A percentile compares a stretch with the other conserved stretches of the same genome.
These are phyloP conservation scores for Miltochrista miniata DNA, from an alignment of 2,888 invertebrate genomes.

Conservation along the genomic window DNA sequence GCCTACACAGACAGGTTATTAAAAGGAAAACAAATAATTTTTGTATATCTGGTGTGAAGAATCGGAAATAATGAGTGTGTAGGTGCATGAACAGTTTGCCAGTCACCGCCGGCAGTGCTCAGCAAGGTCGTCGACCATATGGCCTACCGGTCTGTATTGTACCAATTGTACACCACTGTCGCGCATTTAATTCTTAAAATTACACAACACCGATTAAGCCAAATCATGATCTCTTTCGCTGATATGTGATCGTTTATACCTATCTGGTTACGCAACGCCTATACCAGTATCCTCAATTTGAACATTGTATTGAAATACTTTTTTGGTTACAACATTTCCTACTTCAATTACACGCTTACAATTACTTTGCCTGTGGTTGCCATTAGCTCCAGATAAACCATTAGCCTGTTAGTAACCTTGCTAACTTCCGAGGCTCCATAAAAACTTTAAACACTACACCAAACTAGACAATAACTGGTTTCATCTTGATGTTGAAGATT, in stretches of 20 bases:
- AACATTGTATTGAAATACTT: conserved; percentile 14
- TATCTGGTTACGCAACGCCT: conserved; percentile 8
- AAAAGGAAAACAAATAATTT: conserved; percentile 21
- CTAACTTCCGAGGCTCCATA: conserved; percentile 45
- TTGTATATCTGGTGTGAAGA: conserved; percentile 39
- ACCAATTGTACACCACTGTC: conserved; percentile 30
- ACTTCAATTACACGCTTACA: conserved; percentile 20
- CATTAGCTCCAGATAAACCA: conserved; percentile 14
- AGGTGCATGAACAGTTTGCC: conserved; percentile 60
- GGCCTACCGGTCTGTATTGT: conserved; percentile 53
- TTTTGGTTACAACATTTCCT: conserved; percentile 13
- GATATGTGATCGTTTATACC: conserved; percentile 28
- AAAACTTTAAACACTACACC: conserved; percentile 36
- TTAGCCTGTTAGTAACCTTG: conserved; percentile 35
- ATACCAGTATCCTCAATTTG: conserved; percentile 28
- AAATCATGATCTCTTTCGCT: conserved; percentile 36
- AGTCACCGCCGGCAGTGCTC: conserved; percentile 49
- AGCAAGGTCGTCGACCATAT: conserved; percentile 75
- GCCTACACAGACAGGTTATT: conserved; percentile 20
- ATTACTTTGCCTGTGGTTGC: conserved; percentile 51
- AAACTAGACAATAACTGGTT: conserved; percentile 23
- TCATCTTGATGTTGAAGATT: not conserved
- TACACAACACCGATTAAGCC: conserved; percentile 36
- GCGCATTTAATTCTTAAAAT: conserved; percentile 46
- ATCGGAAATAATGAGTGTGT: conserved; percentile 57